These are phyloP conservation scores for Drosophila fulvimacula DNA, from an alignment of 2,888 invertebrate species.

Conservation along the genomic window DNA sequence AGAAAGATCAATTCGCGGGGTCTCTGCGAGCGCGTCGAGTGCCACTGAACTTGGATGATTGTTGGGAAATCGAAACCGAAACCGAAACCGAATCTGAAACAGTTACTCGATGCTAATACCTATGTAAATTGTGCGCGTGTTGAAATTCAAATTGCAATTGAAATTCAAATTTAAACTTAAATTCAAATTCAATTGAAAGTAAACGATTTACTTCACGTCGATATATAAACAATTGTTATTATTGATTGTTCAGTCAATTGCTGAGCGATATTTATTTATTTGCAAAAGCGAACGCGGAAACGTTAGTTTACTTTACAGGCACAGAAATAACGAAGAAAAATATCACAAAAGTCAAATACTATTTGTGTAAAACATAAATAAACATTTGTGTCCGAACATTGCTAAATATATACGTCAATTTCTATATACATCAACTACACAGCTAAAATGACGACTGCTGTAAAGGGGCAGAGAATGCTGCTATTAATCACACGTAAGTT, in stretches of 20 bases:
- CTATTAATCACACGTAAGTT: constrained; percentile 59
- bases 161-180: constrained; percentile 12
- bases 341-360: constrained; percentile 33
- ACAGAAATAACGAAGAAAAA: constrained; percentile 1
- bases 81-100: constrained; percentile 8
- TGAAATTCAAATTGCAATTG: constrained; percentile 17
- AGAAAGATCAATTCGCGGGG: constrained; percentile 65
- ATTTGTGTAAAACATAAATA: constrained; percentile 51
- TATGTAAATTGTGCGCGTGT: constrained; percentile 17
- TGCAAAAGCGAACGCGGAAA: constrained; percentile 52
- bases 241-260: constrained; percentile 58
- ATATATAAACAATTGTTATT: constrained; percentile 10
- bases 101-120: constrained; percentile 17
- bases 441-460: constrained; percentile 29
- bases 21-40: constrained; percentile 38
- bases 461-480: constrained; percentile 47
- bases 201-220: constrained; percentile 34
- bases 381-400: constrained; percentile 27
- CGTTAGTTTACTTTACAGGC: constrained; percentile 26
- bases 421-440: constrained; percentile 4
- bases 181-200: constrained; percentile 39
- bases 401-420: constrained; percentile 1
- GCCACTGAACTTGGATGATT: constrained; percentile 40
- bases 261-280: constrained; percentile 9
- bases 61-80: constrained; percentile 11